Evolutionary conservation across 2,797 vertebrate genomes (phyloP).

Genomic region (Arrhamphus sclerolepis): DNA sequence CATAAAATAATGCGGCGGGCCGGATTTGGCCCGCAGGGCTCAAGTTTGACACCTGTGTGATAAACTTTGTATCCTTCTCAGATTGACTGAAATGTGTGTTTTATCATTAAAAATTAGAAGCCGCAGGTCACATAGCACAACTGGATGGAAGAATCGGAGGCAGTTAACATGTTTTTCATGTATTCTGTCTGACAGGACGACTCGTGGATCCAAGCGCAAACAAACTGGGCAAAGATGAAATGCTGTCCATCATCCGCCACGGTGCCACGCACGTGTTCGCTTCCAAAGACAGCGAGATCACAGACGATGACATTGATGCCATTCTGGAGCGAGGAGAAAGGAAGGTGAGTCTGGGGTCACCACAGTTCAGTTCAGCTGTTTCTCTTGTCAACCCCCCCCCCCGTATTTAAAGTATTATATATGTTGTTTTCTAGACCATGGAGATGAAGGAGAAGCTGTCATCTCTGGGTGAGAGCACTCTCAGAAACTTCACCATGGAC

Average conservation of each 20-base stretch:
- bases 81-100: no score
- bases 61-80: no score
- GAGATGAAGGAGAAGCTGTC: slow-evolving; percentile 97
- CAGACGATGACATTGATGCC: slow-evolving; percentile 94
- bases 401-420: not conserved
- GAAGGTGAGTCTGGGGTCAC: slow-evolving; percentile 81
- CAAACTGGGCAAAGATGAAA: slow-evolving; percentile 98
- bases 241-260: slow-evolving; percentile 98
- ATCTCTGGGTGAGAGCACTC: slow-evolving; percentile 92
- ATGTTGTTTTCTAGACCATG: slow-evolving; percentile 82
- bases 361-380: not conserved
- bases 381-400: not conserved
- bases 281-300: slow-evolving; percentile 98
- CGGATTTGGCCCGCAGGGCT: no score
- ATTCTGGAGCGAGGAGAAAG: slow-evolving; percentile 96
- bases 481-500: slow-evolving; percentile 98
- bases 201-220: slow-evolving; percentile 96
- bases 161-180: not conserved
- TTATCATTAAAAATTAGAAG: no score
- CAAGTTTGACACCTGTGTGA: no score
- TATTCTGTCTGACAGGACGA: slow-evolving; percentile 81
- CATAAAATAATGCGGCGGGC: no score
- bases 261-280: slow-evolving; percentile 98
- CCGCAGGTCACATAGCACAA: no score
- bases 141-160: no score